Base-by-base conservation (phyloP, 2,113 vertebrate species). In the Corythoichthys intestinalis region DNA sequence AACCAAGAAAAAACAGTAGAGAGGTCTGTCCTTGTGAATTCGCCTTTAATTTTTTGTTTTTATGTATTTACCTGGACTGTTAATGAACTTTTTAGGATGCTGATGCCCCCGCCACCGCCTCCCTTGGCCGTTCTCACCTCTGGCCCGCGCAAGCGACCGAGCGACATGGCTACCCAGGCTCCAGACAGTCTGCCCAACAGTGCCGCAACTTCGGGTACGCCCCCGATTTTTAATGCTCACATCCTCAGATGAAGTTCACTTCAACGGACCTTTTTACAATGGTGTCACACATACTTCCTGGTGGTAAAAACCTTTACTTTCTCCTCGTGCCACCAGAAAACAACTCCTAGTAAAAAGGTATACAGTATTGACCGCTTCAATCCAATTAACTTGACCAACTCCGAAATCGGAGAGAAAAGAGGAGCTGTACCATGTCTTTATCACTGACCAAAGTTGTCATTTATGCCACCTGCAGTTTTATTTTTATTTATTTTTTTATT, bases 51-150 rank as follows among this genome's bases (percentile, higher is more conserved):
- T 28, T 5, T 17, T 1, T 66, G 8, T 59, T 58, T 6, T 65
- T 67, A 15, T 60, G 57, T 0, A 0, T 38, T 5, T 71, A 34
- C 28, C 1, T 3, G 58, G 17, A 44, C 14, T 49, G 46, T 17
- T 9, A 2, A 47, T 6, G 72, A 0, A 61, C 56, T 57, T 13
- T 53, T 37, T 69, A 93, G 92, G 73, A 50, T 85, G 28, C 72
- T 93, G 74, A 93, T 93, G 92, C 92, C 92, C 2, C 92, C 92
- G 0, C 92, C 91, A 0, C 87, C 89, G 2, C 76, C 84, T 9
- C 74, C 73, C 35, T 75, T 80, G 6, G 67, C 73, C 63, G 70
- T 58, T n/a, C 72, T 83, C 1, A 49, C 69, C 14, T 77, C 83
- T 1, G 52, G 79, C 38, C 13, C 65, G 0, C 88, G 86, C 17